Conservation (phyloP, 1,140 invertebrate species). For the Hylyphantes graminicola region DNA sequence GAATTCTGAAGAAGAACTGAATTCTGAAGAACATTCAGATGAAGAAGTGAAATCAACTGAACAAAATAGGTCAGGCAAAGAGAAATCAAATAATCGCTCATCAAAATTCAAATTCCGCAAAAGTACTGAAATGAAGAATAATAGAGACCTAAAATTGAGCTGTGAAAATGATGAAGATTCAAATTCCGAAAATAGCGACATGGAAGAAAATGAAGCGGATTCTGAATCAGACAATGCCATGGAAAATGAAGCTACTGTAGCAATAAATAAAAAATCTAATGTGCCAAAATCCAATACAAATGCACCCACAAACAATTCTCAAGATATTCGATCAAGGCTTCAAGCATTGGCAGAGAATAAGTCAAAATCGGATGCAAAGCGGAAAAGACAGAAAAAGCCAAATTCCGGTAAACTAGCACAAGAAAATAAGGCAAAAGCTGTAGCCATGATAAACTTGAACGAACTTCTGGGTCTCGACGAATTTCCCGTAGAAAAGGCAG, state of each 20-base stretch:
- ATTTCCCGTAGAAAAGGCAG: conserved; percentile 11
- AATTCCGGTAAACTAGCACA: background rate
- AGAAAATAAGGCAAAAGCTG: conserved; percentile 23
- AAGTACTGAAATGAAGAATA: background rate
- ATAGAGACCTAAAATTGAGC: background rate
- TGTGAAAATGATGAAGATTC: background rate
- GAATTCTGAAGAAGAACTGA: background rate
- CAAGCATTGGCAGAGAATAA: background rate
- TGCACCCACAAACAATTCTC: background rate
- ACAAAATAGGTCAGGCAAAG: too few relatives aligned
- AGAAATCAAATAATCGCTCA: too few relatives aligned
- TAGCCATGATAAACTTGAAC: conserved; percentile 14
- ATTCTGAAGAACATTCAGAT: background rate
- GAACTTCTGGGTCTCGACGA: conserved; percentile 30
- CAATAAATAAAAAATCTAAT: background rate
- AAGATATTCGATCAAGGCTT: background rate
- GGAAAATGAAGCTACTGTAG: background rate
- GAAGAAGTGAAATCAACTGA: background rate
- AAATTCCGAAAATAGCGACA: background rate
- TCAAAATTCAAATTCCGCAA: too few relatives aligned
- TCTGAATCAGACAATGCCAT: background rate
- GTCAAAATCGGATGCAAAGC: background rate
- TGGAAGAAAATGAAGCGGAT: background rate
- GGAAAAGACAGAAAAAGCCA: background rate
- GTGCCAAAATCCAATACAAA: background rate